Conservation (phyloP, 2,888 invertebrate genomes). For the Rotaria socialis region DNA sequence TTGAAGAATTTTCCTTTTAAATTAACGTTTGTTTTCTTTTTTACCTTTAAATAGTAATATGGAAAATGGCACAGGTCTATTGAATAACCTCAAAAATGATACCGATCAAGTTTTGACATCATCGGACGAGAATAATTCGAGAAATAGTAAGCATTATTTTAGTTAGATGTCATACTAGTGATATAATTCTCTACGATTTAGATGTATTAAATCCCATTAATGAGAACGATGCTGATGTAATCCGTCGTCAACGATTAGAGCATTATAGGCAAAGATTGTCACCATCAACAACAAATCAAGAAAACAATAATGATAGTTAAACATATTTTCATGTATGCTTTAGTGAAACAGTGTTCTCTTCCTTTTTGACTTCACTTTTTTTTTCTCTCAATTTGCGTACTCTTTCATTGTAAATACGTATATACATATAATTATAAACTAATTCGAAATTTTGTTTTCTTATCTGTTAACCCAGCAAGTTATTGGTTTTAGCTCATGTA, state of each 20-base stretch:
- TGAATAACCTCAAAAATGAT: not conserved
- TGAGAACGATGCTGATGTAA: not conserved
- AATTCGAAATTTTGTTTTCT: not conserved
- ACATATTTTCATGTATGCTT: not conserved
- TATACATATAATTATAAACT: not conserved
- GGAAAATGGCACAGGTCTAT: not conserved
- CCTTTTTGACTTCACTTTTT: not conserved
- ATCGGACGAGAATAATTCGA: not conserved
- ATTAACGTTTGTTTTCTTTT: not conserved
- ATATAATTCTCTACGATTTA: not conserved
- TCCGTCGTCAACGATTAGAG: not conserved
- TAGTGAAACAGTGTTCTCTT: not conserved
- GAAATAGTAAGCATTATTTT: not conserved
- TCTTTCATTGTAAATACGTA: not conserved
- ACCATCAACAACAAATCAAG: not conserved
- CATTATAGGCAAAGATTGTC: not conserved
- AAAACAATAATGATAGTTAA: not conserved
- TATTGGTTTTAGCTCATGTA: too few species aligned
- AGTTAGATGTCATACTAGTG: too few species aligned
- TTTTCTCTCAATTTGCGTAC: not conserved
- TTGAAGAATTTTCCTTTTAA: too few species aligned
- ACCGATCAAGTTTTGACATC: not conserved
- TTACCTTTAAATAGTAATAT: not conserved
- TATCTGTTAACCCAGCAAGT: too few species aligned
- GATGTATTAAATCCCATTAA: not conserved